Evolutionary conservation across 2,888 invertebrate species (phyloP).

Genomic region (Hyppa rectilinea): DNA sequence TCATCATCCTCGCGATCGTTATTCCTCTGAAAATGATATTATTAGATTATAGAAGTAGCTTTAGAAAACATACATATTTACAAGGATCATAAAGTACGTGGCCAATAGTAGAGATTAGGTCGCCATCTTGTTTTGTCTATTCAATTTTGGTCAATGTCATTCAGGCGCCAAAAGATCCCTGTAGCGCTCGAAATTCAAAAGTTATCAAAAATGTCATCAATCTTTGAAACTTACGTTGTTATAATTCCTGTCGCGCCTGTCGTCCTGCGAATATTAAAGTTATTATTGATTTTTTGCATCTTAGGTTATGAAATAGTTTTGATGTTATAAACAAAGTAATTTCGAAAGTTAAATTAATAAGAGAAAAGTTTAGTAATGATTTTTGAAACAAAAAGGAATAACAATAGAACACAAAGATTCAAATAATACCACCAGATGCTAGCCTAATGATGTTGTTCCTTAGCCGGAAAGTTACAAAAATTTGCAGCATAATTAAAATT

Average conservation of each 20-base stretch:
- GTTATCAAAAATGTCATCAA: background rate
- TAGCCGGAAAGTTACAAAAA: background rate
- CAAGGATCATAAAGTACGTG: background rate
- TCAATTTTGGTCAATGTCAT: background rate
- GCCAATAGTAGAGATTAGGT: background rate
- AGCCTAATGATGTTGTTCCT: background rate
- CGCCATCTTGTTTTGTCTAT: background rate
- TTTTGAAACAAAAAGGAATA: background rate
- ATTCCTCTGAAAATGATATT: constrained; percentile 20
- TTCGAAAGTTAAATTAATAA: background rate
- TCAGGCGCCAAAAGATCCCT: too few relatives aligned
- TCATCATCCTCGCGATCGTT: constrained; percentile 36
- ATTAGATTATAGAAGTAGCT: background rate
- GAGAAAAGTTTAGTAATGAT: background rate
- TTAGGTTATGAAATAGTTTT: background rate
- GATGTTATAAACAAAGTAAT: background rate
- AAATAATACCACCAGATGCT: constrained; percentile 23
- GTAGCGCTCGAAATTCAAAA: too few relatives aligned
- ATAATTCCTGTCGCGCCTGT: constrained; percentile 7
- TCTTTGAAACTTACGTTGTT: constrained; percentile 26
- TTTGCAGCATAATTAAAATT: too few relatives aligned
- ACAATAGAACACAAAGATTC: background rate
- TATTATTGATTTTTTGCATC: background rate
- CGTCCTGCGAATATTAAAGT: constrained; percentile 23
- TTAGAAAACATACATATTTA: background rate